Base-by-base conservation (phyloP, 2,113 vertebrate genomes). In the Dicerorhinus sumatrensis region DNA sequence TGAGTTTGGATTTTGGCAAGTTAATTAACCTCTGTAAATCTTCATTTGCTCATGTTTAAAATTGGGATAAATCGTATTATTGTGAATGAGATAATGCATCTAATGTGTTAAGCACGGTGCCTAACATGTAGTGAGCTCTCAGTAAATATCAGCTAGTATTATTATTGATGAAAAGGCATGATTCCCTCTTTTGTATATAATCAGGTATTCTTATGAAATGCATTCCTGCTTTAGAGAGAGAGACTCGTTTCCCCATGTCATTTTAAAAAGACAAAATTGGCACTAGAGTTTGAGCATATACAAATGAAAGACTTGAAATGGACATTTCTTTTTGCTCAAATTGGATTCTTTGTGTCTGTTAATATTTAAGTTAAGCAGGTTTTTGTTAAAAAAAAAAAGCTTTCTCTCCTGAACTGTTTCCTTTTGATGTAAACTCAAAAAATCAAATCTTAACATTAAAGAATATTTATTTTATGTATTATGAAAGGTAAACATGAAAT, bases 401-500 rank as follows among this genome's bases (percentile, higher is more conserved):
- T 70, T 72, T 56, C 83, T 76, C 84, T 42, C 29, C n/a, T 92
- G 48, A 76, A 76, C 60, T 42, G 4, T 93, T 72, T 65, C 17
- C 56, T 93, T 90, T 76, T 51, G 7, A 65, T 81, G 13, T 72
- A 83, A 86, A 80, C n/a, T 86, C 60, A 81, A 82, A 82, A 91
- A 93, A 39, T 85, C 12, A 69, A 73, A 58, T 90, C 42, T 87
- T 72, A 70, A 89, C 14, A 72, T 31, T 11, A 51, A 54, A n/a
- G 56, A 91, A 42, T 72, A 46, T 65, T 77, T 88, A 92, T 75
- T 82, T 85, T 70, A 6, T 86, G 33, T 39, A 39, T 88, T 67
- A 20, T 39, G 69, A 69, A 89, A 94, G 39, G 39, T 67, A 91
- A 95, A 70, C 29, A 73, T 56, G 77, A 95, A 84, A 65, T 51